Evolutionary conservation across 2,888 invertebrate genomes (phyloP), one percentile per base, ranked within the genome.

Genomic region (Spodoptera exigua): DNA sequence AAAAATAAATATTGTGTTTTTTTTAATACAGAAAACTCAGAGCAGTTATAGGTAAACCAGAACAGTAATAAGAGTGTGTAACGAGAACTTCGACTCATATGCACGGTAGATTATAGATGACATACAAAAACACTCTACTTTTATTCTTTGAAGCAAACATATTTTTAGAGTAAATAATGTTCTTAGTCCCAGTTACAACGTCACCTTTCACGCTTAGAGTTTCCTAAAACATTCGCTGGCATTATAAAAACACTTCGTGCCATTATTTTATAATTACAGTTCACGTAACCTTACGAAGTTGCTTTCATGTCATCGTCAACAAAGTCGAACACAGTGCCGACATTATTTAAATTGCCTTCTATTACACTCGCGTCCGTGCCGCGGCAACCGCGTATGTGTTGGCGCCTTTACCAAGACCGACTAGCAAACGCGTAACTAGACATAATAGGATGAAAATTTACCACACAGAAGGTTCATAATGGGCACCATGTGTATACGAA

Each of bases 291-390:
- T 16, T 14, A 13, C 12, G 48, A 56, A 52, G 14, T 18, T 51
- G 10, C 10, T 13, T 40, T 41, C 13, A 37, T 48, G 46, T 36
- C 56, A 48, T 37, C 60, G 34, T 64, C 51, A 64, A 55, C 47
- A 44, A 47, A 53, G 40, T 55, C 18, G 51, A 55, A 46, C 37
- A 59, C 39, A 57, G 56, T 16, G 44, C 46, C n/a, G 13, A 51
- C 55, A 61, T 72, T 75, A 61, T 70, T 76, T 67, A 61, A 73
- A 70, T 76, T 61, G 49, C 49, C 54, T 58, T 17, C 43, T 63
- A 59, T 75, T 62, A 73, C 40, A 48, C 21, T 45, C 39, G 48
- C 54, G 51, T 37, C 63, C 45, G 41, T 66, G 61, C 39, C 52
- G 66, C 34, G 18, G 37, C 34, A 58, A 41, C 57, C 60, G 49